These are phyloP conservation scores for Nestor notabilis DNA, from an alignment of 2,113 vertebrate species.

Conservation along the genomic window DNA sequence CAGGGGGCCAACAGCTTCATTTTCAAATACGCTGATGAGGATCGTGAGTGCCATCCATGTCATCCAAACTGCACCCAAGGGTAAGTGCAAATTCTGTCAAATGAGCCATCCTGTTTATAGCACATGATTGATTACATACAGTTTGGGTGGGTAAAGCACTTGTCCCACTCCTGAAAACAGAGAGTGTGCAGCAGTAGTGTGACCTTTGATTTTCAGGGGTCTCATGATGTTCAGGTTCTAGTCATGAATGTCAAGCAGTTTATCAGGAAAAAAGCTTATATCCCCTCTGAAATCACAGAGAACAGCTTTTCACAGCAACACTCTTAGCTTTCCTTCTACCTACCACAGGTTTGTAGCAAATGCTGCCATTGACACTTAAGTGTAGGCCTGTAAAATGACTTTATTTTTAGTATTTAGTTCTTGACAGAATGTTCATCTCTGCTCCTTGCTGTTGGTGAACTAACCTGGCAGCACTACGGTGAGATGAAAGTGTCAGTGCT, in stretches of 20 bases:
- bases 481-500: background rate
- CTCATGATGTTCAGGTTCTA: background rate
- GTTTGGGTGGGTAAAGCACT: background rate
- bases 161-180: background rate
- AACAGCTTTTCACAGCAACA: background rate
- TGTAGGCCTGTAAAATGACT: background rate
- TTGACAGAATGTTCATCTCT: background rate
- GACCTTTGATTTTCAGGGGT: background rate
- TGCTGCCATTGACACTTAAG: background rate
- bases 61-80: constrained; percentile 96
- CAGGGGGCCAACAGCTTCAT: constrained; percentile 95
- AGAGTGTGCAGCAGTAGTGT: background rate
- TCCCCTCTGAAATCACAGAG: background rate
- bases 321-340: background rate
- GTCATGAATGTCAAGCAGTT: background rate
- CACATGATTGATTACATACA: accelerated
- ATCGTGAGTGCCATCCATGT: constrained; percentile 93
- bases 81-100: constrained; percentile 72
- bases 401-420: background rate
- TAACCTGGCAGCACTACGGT: background rate
- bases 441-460: background rate
- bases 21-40: constrained; percentile 95
- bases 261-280: background rate
- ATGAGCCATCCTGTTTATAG: background rate
- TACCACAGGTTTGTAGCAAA: background rate